phyloP scores from a whole-genome alignment of 2,888 invertebrate species.

The Agrochola litura region DNA sequence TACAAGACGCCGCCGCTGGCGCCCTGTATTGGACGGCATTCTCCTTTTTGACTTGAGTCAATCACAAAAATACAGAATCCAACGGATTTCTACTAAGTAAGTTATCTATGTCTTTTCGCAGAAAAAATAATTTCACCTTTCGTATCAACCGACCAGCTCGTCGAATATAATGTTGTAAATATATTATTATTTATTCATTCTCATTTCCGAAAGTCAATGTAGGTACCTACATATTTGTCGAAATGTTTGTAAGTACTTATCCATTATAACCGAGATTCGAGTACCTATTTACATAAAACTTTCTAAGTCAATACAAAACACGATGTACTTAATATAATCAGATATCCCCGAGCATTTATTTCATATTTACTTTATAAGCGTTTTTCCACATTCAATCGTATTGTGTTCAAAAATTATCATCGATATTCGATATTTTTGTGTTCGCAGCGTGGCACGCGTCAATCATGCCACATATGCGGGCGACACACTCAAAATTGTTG shows the following conservation, averaged over 20 bases:
- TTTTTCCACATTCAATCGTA: constrained; percentile 41
- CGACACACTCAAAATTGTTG: constrained; percentile 84
- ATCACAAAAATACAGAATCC: constrained; percentile 3
- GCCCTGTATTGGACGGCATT: not conserved
- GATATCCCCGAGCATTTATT: constrained; percentile 23
- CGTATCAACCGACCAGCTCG: constrained; percentile 1
- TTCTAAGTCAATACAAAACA: constrained; percentile 13
- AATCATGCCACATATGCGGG: constrained; percentile 82
- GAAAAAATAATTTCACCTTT: constrained; percentile 33
- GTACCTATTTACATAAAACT: constrained; percentile 4
- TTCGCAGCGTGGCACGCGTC: constrained; percentile 78
- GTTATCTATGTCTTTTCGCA: not conserved
- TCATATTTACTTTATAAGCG: constrained; percentile 28
- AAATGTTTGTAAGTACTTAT: constrained; percentile 12
- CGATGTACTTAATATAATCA: constrained; percentile 18
- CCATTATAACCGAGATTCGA: not conserved
- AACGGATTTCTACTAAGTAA: not conserved
- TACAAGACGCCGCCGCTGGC: no score
- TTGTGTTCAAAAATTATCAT: constrained; percentile 69
- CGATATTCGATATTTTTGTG: constrained; percentile 76
- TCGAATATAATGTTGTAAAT: constrained; percentile 32
- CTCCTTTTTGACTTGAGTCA: not conserved
- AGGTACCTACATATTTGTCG: constrained; percentile 10
- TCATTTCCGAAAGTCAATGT: constrained; percentile 22
- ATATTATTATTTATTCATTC: constrained; percentile 18